These are phyloP conservation scores for Pocota personata DNA, from an alignment of 2,888 invertebrate genomes.

Conservation along the genomic window DNA sequence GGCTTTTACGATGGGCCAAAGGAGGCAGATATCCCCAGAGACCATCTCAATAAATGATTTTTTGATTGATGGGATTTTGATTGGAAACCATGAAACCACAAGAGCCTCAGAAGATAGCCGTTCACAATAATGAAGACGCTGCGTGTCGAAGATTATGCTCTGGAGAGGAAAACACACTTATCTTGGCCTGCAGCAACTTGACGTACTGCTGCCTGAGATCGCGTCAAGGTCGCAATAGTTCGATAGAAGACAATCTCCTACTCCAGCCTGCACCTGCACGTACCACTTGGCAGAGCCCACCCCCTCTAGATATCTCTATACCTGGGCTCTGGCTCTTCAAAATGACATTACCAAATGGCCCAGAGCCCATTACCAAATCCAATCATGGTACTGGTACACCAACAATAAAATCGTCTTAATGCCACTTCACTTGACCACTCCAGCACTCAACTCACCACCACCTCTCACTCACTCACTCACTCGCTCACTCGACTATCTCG, in stretches of 20 bases:
- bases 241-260: slow-evolving; percentile 21
- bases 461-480: slow-evolving; percentile 29
- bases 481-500: background rate
- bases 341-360: slow-evolving; percentile 58
- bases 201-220: background rate
- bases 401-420: slow-evolving; percentile 65
- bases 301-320: slow-evolving; percentile 9
- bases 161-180: slow-evolving; percentile 29
- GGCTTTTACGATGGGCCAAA: background rate
- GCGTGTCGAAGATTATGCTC: slow-evolving; percentile 51
- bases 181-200: slow-evolving; percentile 14
- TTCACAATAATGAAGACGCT: slow-evolving; percentile 50
- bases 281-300: slow-evolving; percentile 5
- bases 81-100: slow-evolving; percentile 44
- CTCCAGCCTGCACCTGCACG: slow-evolving; percentile 39
- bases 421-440: slow-evolving; percentile 68
- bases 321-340: slow-evolving; percentile 17
- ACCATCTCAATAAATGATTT: slow-evolving; percentile 53
- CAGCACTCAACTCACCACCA: slow-evolving; percentile 35
- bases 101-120: background rate
- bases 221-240: slow-evolving; percentile 59
- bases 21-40: slow-evolving; percentile 5
- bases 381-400: slow-evolving; percentile 24
- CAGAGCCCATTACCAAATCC: slow-evolving; percentile 42
- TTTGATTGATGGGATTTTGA: slow-evolving; percentile 71